phyloP scores from a whole-genome alignment of 2,797 vertebrate genomes.

The Mormyrus hasselquistii region DNA sequence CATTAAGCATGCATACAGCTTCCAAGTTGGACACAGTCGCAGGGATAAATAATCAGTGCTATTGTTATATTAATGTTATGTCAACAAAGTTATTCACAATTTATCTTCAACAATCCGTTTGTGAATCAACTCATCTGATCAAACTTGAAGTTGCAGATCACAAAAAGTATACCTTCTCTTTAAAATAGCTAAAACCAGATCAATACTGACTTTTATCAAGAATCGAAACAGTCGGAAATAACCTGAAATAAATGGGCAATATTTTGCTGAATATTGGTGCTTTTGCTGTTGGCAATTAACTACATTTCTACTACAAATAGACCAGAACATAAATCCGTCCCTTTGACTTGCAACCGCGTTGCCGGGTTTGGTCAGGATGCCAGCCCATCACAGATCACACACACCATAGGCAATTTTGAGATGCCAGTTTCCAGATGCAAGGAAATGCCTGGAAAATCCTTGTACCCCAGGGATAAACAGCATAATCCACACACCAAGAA shows the following conservation, averaged over 20 bases:
- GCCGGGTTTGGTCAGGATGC: neutral
- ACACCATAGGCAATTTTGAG: neutral
- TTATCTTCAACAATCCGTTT: neutral
- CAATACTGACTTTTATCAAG: neutral
- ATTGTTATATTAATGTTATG: neutral
- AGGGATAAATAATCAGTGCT: neutral
- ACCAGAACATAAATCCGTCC: neutral
- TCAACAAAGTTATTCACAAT: neutral
- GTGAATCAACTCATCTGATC: neutral
- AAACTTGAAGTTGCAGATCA: neutral
- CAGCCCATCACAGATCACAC: neutral
- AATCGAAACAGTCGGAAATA: neutral
- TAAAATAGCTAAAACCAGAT: neutral
- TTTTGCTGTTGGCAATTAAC: neutral
- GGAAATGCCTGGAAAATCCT: neutral
- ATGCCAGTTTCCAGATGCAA: neutral
- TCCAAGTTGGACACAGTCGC: neutral
- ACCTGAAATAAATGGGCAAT: neutral
- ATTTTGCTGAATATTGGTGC: neutral
- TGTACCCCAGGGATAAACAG: neutral
- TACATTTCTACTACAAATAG: neutral
- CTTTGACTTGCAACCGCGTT: neutral
- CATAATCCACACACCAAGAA: neutral
- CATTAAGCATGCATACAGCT: neutral
- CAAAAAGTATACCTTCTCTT: neutral